Conservation (phyloP, 2,888 invertebrate genomes). For the Matsumyia berberina region DNA sequence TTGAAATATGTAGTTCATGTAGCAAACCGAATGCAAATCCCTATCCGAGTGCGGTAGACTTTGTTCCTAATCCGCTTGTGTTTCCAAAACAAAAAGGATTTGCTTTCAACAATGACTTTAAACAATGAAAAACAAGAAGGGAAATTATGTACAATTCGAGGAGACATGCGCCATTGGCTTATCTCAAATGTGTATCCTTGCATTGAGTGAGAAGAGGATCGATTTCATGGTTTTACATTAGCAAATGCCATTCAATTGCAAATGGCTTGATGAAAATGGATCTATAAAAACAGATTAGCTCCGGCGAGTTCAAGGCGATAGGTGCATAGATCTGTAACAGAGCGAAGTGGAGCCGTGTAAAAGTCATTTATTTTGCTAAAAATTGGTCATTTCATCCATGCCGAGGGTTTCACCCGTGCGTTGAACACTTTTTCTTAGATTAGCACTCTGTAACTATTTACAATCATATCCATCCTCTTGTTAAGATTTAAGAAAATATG, state of each 20-base stretch:
- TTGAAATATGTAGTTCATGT: neutral
- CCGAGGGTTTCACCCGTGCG: too few species aligned
- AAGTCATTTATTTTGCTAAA: too few species aligned
- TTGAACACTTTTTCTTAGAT: too few species aligned
- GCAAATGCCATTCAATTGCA: neutral
- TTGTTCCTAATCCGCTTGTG: slow-evolving; percentile 69
- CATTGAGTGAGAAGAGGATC: neutral
- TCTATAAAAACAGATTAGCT: too few species aligned
- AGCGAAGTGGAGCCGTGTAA: too few species aligned
- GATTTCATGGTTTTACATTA: neutral
- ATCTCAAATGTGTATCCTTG: slow-evolving; percentile 52
- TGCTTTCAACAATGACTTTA: neutral
- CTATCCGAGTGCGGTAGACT: slow-evolving; percentile 22
- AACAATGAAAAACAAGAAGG: neutral
- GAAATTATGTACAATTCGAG: slow-evolving; percentile 3
- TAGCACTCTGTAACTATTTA: too few species aligned
- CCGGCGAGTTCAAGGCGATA: too few species aligned
- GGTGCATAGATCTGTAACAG: too few species aligned
- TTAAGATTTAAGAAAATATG: too few species aligned
- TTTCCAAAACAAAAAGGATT: slow-evolving; percentile 67
- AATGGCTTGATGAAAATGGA: neutral
- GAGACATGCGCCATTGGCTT: slow-evolving; percentile 59
- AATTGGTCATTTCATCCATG: too few species aligned
- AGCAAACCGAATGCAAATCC: slow-evolving; percentile 24
- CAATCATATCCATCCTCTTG: too few species aligned